Base-by-base conservation (phyloP, 2,113 vertebrate genomes). In the Oceanodroma tethys region DNA sequence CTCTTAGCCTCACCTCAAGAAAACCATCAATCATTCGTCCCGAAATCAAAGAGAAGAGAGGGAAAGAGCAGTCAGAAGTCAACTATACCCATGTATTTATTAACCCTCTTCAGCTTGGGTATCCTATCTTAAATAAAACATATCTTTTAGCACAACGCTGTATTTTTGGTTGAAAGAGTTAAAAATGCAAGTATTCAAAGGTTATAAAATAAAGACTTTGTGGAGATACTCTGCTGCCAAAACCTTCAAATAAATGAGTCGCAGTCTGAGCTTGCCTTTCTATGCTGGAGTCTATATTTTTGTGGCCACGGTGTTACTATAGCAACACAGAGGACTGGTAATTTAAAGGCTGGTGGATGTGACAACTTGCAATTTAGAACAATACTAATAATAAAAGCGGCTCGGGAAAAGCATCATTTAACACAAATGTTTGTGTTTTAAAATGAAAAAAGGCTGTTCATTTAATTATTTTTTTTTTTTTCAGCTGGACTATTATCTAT, bases 341-440 rank as follows among this genome's bases (percentile, higher is more conserved):
- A 97, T 97, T 97, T 88, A 80, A 66, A 76, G 50, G 87, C 87
- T 86, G 86, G 82, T 91, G 83, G 81, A 97, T 96, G 94, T 96
- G 96, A 96, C 93, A 94, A 94, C 91, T 96, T 90, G 88, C 94
- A 94, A 95, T 97, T 97, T 96, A 87, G 63, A 96, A 96, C 86
- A 94, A 95, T 26, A 25, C 60, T 59, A 91, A 55, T 78, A 88
- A 93, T 65, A 87, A 96, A 95, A 91, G 62, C 1, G 11, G 79
- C 40, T 92, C 76, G 91, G 60, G 90, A 90, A 94, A 76, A 94
- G 73, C 50, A 75, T 45, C 29, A n/a, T 34, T 90, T 58, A 93
- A 85, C 81, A 70, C 47, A 88, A 95, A 42, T 5, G 20, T 55
- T 53, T 92, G 29, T 66, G 60, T 88, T 94, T 96, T 65, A 80